Evolutionary conservation across 2,797 vertebrate genomes (phyloP).

Genomic region (Diplodus sargus): DNA sequence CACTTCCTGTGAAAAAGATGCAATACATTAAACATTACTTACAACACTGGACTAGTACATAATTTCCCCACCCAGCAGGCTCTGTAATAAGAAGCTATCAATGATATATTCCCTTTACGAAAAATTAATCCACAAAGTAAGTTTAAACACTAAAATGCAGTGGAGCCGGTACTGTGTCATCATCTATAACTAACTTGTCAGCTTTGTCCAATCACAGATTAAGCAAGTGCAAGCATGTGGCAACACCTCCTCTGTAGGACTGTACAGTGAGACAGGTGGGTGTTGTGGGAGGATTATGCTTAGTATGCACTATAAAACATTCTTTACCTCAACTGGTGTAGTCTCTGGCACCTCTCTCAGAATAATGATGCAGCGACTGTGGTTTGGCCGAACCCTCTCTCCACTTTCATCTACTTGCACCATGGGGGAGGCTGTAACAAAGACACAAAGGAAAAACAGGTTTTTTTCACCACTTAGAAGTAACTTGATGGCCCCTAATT

Average conservation of each 20-base stretch:
- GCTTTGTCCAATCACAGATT: neutral
- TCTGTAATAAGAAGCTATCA: neutral
- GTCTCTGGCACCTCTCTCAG: constrained; percentile 96
- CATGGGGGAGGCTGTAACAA: constrained; percentile 90
- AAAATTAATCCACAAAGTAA: neutral
- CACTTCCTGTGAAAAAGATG: constrained; percentile 88
- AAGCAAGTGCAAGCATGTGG: neutral
- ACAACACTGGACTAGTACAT: neutral
- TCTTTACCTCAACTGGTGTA: constrained; percentile 93
- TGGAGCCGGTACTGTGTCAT: neutral
- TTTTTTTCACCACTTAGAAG: neutral
- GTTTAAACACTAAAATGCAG: neutral
- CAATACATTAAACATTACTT: constrained; percentile 10
- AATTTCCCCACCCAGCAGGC: neutral
- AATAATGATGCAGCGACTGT: constrained; percentile 98
- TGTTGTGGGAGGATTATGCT: neutral
- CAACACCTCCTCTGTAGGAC: neutral
- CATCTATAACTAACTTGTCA: neutral
- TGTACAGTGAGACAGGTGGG: neutral
- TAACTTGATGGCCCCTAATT: neutral
- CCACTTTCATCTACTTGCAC: constrained; percentile 97
- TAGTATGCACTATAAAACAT: neutral
- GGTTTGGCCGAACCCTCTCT: constrained; percentile 96
- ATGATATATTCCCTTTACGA: neutral
- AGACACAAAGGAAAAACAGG: constrained; percentile 1